These are phyloP conservation scores for Drosophila bifasciata DNA, from an alignment of 1,140 invertebrate species.

Conservation along the genomic window DNA sequence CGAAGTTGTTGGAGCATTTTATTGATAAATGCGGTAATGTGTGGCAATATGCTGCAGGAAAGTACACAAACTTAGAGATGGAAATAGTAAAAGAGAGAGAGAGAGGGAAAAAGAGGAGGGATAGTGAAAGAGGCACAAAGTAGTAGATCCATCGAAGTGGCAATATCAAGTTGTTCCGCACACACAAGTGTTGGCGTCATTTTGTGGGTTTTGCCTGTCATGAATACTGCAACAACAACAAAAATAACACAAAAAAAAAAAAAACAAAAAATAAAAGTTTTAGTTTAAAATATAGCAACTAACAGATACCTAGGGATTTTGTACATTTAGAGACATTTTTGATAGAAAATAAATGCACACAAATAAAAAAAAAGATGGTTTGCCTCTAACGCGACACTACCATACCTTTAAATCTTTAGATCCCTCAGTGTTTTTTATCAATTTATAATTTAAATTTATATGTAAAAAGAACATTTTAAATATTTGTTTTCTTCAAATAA, in stretches of 20 bases:
- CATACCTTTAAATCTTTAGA: no score
- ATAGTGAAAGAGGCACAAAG: slow-evolving; percentile 14
- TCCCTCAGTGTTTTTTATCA: no score
- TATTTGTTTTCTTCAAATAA: no score
- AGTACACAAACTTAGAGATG: slow-evolving; percentile 8
- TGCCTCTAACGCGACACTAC: no score
- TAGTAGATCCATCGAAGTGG: slow-evolving; percentile 14
- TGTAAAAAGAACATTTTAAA: no score
- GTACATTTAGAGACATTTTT: no score
- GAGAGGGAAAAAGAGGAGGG: slow-evolving; percentile 5
- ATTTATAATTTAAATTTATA: no score
- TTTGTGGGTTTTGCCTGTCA: slow-evolving; percentile 40
- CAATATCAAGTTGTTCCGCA: slow-evolving; percentile 53
- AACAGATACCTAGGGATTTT: neutral
- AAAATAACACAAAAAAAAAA: slow-evolving; percentile 13
- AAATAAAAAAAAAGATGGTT: no score
- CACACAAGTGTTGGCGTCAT: slow-evolving; percentile 39
- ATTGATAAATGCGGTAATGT: slow-evolving; percentile 73
- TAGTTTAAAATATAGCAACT: neutral
- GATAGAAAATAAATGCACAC: no score
- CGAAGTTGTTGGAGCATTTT: slow-evolving; percentile 45
- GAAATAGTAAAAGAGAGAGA: slow-evolving; percentile 5
- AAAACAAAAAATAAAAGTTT: neutral
- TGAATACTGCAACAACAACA: slow-evolving; percentile 14
- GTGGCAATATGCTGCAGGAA: slow-evolving; percentile 47